Percentiles rank a stretch among this genome's conserved stretches.
Conservation (phyloP, 2,797 vertebrate genomes). For the Nyctibius grandis region DNA sequence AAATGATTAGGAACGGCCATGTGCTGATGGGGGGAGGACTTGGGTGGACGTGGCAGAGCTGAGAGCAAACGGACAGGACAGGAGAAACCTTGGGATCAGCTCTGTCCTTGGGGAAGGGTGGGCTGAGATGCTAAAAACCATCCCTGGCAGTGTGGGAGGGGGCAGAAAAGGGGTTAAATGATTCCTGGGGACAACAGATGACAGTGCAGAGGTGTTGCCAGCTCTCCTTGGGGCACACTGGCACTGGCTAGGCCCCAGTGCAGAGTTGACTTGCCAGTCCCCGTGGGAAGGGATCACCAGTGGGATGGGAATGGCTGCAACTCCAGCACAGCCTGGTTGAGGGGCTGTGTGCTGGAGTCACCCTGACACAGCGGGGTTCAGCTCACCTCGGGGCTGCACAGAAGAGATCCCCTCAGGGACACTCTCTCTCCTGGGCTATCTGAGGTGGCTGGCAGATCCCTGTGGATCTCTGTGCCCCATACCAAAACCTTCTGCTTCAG, state of each 20-base stretch:
- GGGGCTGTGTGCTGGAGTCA: not conserved
- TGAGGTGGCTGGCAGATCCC: not conserved
- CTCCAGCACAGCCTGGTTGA: not conserved
- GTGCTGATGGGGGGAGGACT: fast-evolving
- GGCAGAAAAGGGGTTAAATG: not conserved
- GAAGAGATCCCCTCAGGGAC: not conserved
- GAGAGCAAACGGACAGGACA: not conserved
- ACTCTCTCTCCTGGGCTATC: not conserved
- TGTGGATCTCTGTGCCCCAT: fast-evolving
- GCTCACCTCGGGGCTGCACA: not conserved
- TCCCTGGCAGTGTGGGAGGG: not conserved
- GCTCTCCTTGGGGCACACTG: not conserved
- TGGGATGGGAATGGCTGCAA: not conserved
- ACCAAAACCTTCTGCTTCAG: not conserved
- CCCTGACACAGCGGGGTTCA: fast-evolving
- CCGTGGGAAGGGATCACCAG: not conserved
- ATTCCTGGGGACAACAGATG: not conserved
- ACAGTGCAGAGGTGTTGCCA: not conserved
- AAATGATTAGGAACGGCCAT: not conserved
- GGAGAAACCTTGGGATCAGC: not conserved
- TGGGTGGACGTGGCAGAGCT: not conserved
- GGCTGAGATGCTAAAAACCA: not conserved
- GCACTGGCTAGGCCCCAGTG: no score
- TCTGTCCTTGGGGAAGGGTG: not conserved
- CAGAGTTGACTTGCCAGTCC: not conserved